A percentile compares a stretch with the other conserved stretches of the same genome.
These are phyloP conservation scores for Pristionchus entomophagus DNA, from an alignment of 2,888 invertebrate genomes.

Conservation along the genomic window DNA sequence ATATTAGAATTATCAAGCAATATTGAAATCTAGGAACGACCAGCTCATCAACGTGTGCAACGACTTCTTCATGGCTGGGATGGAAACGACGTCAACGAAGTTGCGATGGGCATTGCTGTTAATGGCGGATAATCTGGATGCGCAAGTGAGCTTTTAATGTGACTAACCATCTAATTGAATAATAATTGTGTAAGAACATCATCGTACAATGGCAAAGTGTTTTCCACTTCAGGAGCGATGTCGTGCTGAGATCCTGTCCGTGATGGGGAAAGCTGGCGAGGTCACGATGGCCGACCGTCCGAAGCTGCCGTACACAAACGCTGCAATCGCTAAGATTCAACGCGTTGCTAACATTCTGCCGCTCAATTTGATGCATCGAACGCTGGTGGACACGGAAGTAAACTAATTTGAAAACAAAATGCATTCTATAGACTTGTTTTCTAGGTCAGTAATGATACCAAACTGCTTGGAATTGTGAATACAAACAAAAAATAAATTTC, in stretches of 20 bases:
- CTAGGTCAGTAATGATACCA: no score
- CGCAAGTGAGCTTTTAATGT: no score
- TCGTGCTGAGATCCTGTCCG: slow-evolving; percentile 26
- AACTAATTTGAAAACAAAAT: background rate
- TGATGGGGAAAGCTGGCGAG: background rate
- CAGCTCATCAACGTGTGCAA: slow-evolving; percentile 30
- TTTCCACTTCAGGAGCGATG: background rate
- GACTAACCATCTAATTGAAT: no score
- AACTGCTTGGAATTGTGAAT: no score
- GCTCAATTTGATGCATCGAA: slow-evolving; percentile 25
- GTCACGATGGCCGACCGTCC: background rate
- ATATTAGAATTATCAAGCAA: no score
- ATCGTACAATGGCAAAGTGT: no score
- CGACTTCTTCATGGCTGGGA: slow-evolving; percentile 47
- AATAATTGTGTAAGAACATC: no score
- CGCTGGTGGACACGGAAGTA: slow-evolving; percentile 21
- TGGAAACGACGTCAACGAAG: slow-evolving; percentile 45
- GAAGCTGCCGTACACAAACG: background rate
- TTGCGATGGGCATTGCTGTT: slow-evolving; percentile 38
- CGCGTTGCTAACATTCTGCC: slow-evolving; percentile 39
- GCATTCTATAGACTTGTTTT: no score
- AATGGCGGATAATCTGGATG: slow-evolving; percentile 16
- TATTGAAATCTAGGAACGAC: background rate
- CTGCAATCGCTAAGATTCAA: slow-evolving; percentile 3
- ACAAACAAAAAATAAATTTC: no score